Percentiles rank a stretch among this genome's conserved stretches.
Conservation (phyloP, 2,113 vertebrate species). For the Pseudopipra pipra region DNA sequence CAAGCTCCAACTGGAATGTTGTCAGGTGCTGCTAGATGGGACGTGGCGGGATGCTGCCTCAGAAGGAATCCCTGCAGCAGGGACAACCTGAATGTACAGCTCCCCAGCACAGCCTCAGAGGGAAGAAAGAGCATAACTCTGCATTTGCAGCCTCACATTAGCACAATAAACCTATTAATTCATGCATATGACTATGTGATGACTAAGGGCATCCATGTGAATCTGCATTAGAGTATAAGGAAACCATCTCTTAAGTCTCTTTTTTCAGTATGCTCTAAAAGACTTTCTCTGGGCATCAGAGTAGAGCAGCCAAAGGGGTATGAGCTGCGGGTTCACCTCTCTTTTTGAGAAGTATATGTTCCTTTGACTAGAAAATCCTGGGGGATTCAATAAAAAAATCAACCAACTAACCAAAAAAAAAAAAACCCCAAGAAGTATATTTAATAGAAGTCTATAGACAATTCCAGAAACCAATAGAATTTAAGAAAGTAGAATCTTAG, state of each 20-base stretch:
- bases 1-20: conserved; percentile 65
- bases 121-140: background rate
- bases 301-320: background rate
- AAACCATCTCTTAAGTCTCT: background rate
- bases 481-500: background rate
- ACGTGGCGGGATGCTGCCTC: background rate
- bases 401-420: background rate
- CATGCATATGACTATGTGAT: background rate
- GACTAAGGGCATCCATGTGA: background rate
- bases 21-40: conserved; percentile 18
- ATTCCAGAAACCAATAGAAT: background rate
- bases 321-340: background rate
- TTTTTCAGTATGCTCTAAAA: background rate
- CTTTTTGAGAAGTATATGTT: background rate
- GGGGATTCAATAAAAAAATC: background rate
- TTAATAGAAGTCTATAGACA: background rate
- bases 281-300: background rate
- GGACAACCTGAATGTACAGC: background rate
- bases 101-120: background rate
- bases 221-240: background rate
- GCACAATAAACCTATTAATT: background rate
- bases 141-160: background rate
- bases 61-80: background rate
- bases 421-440: background rate
- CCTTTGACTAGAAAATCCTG: background rate